Conservation (phyloP, 1,140 invertebrate species). For the Hydropsyche tenuis region DNA sequence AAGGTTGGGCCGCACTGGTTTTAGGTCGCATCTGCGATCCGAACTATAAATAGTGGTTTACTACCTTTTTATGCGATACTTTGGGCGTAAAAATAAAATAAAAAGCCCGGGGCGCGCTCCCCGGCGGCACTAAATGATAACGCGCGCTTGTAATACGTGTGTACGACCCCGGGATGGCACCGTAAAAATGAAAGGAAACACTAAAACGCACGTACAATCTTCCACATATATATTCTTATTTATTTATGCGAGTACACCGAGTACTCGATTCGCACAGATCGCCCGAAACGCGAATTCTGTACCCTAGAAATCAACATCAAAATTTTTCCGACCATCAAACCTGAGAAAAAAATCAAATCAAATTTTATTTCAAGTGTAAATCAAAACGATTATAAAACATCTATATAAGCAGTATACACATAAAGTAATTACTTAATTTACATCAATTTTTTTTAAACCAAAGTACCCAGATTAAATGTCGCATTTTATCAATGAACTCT, state of each 20-base stretch:
- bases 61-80: constrained; percentile 49
- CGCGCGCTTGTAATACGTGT: constrained; percentile 46
- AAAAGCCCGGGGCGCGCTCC: neutral
- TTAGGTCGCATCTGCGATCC: constrained; percentile 27
- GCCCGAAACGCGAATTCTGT: no score
- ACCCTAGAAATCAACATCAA: no score
- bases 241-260: neutral
- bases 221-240: neutral
- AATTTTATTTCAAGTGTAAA: no score
- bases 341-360: no score
- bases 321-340: no score
- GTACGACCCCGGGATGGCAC: constrained; percentile 44
- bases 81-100: constrained; percentile 49
- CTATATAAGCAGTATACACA: no score
- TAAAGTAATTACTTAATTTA: no score
- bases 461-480: no score
- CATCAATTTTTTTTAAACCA: no score
- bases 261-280: no score
- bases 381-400: no score
- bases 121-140: constrained; percentile 49
- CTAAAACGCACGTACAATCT: constrained; percentile 20
- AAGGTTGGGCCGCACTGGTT: constrained; percentile 10
- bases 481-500: no score
- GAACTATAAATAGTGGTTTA: constrained; percentile 50
- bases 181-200: constrained; percentile 43